Base-by-base conservation (phyloP, 1,140 invertebrate species). In the Drosophila rufa region DNA sequence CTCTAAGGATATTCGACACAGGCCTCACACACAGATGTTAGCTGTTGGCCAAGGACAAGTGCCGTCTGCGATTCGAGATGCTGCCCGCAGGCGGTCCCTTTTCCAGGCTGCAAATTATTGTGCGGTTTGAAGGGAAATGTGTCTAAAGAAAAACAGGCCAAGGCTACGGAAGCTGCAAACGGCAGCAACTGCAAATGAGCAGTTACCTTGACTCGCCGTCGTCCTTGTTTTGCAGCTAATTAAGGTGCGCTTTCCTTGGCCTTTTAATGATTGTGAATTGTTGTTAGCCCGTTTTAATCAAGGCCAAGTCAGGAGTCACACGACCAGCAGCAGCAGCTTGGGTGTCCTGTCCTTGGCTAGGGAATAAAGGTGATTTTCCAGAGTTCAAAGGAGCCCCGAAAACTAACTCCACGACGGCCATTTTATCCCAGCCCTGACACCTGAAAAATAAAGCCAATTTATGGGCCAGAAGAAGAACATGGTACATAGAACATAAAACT, bases 161-260 rank as follows among this genome's bases (percentile, higher is more conserved):
- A 27, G 36, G 9, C 71, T 61, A 81, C 73, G 42, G 66, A 65
- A 80, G 75, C 75, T 80, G 68, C 48, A 48, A 65, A 77, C 84
- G 67, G 80, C 84, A 89, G 84, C 85, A 89, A 84, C 80, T 89
- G 84, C 70, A 90, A 89, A 89, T 81, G 83, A 45, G 47, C 45
- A 43, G 30, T 68, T 67, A 19, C 83, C 79, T 87, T 82, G 82
- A 86, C 78, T 82, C 40, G 45, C 76, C 40, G 51, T 4, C 15
- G 71, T 77, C 84, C 84, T 87, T 87, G 79, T 27, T 56, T 60
- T 7, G 14, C 30, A 14, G 15, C 47, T 77, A 77, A 77, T 77
- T 77, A 58, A 59, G 62, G 46, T 64, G 58, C 64, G 58, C 64
- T 74, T 68, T 61, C 66, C 11, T 17, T 30, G 3, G 67, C 48